A percentile compares a stretch with the other conserved stretches of the same genome.
phyloP scores from a whole-genome alignment of 2,797 vertebrate genomes.

The Alca torda region DNA sequence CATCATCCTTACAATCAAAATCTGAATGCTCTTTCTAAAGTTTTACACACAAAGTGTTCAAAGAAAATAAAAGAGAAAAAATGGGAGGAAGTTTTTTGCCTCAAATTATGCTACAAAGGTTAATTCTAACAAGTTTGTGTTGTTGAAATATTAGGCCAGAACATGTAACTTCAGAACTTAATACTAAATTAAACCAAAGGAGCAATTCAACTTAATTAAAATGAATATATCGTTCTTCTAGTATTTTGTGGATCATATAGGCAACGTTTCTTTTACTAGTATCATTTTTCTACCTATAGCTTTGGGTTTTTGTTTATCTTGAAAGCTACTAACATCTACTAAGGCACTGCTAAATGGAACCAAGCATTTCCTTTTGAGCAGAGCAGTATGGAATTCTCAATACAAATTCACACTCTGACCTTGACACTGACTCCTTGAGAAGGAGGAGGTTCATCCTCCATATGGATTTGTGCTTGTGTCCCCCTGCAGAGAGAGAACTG shows the following conservation, averaged over 20 bases:
- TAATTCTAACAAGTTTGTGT: neutral
- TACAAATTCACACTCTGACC: slow-evolving; percentile 3
- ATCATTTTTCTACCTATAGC: neutral
- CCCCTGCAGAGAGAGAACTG: slow-evolving; percentile 22
- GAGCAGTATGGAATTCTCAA: neutral
- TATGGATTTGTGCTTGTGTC: slow-evolving; percentile 14
- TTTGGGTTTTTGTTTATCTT: neutral
- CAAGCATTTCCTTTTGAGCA: neutral
- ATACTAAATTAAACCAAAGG: neutral
- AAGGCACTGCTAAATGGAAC: neutral
- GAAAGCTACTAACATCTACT: neutral
- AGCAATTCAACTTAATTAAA: neutral
- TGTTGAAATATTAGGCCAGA: neutral
- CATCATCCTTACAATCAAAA: neutral
- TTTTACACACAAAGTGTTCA: neutral
- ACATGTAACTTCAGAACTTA: neutral
- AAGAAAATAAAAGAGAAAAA: neutral
- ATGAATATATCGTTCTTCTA: neutral
- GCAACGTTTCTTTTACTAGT: neutral
- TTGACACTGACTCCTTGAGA: slow-evolving; percentile 35
- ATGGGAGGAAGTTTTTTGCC: neutral
- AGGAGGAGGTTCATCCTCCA: slow-evolving; percentile 60
- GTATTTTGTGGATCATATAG: neutral
- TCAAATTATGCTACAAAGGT: neutral
- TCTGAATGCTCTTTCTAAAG: neutral